These are phyloP conservation scores for Pteropus alecto DNA, from an alignment of 2,113 vertebrate species.

Conservation along the genomic window DNA sequence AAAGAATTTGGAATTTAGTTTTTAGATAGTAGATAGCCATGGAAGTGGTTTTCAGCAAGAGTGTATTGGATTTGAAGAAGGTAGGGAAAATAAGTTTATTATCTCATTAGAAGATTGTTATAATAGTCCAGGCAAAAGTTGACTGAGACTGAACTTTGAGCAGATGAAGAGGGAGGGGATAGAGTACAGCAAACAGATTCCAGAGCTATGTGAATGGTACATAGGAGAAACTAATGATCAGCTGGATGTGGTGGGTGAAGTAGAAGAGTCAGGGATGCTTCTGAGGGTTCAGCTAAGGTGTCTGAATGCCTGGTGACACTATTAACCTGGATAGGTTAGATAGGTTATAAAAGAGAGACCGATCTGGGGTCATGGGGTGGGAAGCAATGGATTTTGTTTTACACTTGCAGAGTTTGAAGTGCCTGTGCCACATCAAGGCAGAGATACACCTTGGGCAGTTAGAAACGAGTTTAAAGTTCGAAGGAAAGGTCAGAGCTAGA, in stretches of 20 bases:
- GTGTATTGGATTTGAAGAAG: neutral
- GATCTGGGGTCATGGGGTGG: neutral
- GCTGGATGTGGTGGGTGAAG: neutral
- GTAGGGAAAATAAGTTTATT: neutral
- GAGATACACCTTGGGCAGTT: neutral
- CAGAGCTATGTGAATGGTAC: neutral
- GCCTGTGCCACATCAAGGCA: neutral
- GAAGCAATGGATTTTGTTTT: neutral
- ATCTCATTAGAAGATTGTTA: neutral
- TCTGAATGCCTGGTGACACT: neutral
- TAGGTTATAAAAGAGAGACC: neutral
- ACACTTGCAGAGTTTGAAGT: neutral
- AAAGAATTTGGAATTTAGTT: conserved; percentile 27
- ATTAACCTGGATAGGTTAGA: neutral
- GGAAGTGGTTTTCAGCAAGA: neutral
- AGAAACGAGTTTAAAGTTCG: neutral
- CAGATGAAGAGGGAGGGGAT: neutral
- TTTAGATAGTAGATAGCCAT: neutral
- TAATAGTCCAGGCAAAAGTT: neutral
- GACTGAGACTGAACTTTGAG: neutral
- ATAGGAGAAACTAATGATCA: neutral
- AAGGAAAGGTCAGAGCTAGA: neutral
- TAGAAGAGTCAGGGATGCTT: neutral
- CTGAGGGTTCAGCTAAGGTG: neutral
- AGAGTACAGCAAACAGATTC: neutral